These are phyloP conservation scores for Drosophila sordidula DNA, from an alignment of 2,888 invertebrate genomes.

Conservation along the genomic window DNA sequence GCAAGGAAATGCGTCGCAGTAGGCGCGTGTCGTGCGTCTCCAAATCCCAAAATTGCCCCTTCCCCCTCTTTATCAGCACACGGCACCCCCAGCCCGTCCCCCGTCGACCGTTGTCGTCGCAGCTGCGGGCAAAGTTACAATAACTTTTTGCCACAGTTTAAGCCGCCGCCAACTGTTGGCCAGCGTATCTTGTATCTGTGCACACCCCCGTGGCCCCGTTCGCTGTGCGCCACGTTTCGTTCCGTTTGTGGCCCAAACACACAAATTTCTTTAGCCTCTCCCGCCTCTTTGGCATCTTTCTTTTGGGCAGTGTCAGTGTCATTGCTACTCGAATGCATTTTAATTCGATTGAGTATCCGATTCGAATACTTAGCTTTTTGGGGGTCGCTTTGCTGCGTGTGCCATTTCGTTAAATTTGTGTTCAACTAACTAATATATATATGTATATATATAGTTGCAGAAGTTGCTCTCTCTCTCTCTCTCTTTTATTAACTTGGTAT, in stretches of 20 bases:
- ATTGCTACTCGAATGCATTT: constrained; percentile 75
- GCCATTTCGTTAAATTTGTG: not conserved
- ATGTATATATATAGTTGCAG: too few species aligned
- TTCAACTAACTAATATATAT: too few species aligned
- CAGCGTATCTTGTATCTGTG: constrained; percentile 52
- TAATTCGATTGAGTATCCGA: constrained; percentile 72
- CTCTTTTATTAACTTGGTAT: too few species aligned
- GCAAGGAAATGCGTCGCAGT: constrained; percentile 66
- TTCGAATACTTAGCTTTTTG: constrained; percentile 19
- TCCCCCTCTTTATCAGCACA: not conserved
- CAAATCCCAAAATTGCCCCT: not conserved
- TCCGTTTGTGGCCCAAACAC: constrained; percentile 14
- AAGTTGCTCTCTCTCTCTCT: too few species aligned
- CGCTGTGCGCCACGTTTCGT: not conserved
- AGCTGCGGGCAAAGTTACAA: constrained; percentile 69
- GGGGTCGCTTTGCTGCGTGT: constrained; percentile 4
- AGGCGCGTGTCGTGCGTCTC: constrained; percentile 61
- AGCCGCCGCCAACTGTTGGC: constrained; percentile 31
- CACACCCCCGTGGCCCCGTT: not conserved
- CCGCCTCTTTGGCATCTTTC: not conserved
- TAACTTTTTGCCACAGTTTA: constrained; percentile 77
- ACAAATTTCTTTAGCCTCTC: constrained; percentile 19
- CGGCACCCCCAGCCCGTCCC: not conserved
- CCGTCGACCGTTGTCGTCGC: constrained; percentile 26
- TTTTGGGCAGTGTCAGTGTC: constrained; percentile 61